Percentiles rank a stretch among this genome's conserved stretches.
Evolutionary conservation across 2,797 vertebrate species (phyloP).

Genomic region (Myripristis murdjan): DNA sequence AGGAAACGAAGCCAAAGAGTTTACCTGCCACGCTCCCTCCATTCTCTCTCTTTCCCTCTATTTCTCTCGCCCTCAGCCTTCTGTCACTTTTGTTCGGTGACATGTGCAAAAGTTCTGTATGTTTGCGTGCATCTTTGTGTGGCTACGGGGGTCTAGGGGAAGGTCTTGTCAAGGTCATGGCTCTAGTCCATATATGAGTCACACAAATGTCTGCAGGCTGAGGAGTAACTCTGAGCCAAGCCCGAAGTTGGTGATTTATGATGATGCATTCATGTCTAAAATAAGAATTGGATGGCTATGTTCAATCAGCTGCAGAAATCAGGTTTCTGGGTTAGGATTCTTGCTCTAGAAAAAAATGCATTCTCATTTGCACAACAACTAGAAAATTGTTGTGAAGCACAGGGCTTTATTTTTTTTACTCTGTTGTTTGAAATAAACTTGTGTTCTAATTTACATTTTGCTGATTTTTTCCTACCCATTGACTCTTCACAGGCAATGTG

Average conservation of each 20-base stretch:
- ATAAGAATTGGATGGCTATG: conserved; percentile 13
- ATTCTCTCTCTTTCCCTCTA: conserved; percentile 1
- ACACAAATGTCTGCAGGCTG: conserved; percentile 42
- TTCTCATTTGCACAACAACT: conserved; percentile 5
- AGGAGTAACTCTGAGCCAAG: conserved; percentile 40
- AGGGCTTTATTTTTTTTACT: background rate
- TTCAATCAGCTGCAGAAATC: conserved; percentile 47
- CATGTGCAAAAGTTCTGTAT: background rate
- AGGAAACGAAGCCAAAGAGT: conserved; percentile 15
- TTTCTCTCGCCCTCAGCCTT: background rate
- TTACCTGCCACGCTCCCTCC: conserved; percentile 16
- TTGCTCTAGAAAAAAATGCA: conserved; percentile 22
- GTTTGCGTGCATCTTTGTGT: conserved; percentile 6
- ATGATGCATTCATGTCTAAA: conserved; percentile 49
- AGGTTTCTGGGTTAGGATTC: conserved; percentile 65
- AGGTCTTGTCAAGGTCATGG: conserved; percentile 58
- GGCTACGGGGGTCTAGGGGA: conserved; percentile 7
- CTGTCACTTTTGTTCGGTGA: background rate
- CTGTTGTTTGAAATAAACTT: background rate
- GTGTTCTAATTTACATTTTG: conserved; percentile 25
- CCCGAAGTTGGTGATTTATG: conserved; percentile 46
- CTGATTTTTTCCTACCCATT: background rate
- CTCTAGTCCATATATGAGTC: conserved; percentile 57
- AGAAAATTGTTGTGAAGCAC: background rate
- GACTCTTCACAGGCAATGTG: conserved; percentile 15